A percentile compares a stretch with the other conserved stretches of the same genome.
phyloP scores from a whole-genome alignment of 1,140 invertebrate genomes.

The Manduca sexta region DNA sequence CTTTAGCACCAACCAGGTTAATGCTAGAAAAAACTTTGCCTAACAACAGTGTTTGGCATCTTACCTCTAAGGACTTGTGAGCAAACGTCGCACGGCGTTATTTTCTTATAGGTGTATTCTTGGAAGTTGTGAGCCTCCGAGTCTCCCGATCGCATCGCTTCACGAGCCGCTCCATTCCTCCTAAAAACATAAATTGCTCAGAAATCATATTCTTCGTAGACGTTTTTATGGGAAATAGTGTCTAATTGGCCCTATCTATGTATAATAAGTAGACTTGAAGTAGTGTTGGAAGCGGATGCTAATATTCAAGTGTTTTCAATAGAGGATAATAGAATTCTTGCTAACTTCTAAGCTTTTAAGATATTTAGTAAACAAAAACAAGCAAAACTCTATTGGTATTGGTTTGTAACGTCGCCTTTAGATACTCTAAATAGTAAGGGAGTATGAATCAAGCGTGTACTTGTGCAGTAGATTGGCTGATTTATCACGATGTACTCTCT shows the following conservation, averaged over 20 bases:
- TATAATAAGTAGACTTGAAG: not conserved
- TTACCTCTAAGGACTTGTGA: conserved; percentile 92
- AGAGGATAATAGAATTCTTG: no score
- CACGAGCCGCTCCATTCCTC: conserved; percentile 82
- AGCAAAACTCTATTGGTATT: not conserved
- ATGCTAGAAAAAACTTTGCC: no score
- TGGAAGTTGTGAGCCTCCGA: conserved; percentile 87
- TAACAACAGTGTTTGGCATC: conserved; percentile 7
- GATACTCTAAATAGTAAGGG: not conserved
- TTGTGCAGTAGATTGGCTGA: conserved; percentile 8
- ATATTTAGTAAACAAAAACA: not conserved
- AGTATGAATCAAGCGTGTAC: not conserved
- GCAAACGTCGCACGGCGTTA: conserved; percentile 95
- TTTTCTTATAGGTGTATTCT: conserved; percentile 96
- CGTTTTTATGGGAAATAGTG: no score
- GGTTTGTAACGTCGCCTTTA: not conserved
- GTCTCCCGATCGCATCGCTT: conserved; percentile 74
- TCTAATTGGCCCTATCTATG: no score
- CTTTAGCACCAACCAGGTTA: no score
- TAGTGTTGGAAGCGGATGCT: no score
- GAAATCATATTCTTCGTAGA: no score
- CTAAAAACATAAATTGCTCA: conserved; percentile 67
- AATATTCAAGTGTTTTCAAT: no score
- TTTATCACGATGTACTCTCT: conserved; percentile 38
- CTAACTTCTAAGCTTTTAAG: no score